A percentile compares a stretch with the other conserved stretches of the same genome.
phyloP scores from a whole-genome alignment of 2,888 invertebrate species.

The Onchidella celtica region DNA sequence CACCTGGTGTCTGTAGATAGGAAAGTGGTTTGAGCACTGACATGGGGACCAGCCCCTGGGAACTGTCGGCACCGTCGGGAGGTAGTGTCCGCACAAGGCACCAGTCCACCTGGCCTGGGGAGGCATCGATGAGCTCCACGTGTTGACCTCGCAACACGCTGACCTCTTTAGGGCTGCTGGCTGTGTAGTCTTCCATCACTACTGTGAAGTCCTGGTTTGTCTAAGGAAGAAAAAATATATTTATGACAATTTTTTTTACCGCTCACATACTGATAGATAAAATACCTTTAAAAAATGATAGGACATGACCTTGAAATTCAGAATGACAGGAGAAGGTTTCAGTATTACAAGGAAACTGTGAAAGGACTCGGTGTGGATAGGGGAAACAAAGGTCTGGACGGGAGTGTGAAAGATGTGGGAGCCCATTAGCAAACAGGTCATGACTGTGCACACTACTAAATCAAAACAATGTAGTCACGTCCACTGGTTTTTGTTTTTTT shows the following conservation, averaged over 20 bases:
- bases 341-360: neutral
- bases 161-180: slow-evolving; percentile 88
- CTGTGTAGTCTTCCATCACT: slow-evolving; percentile 86
- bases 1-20: slow-evolving; percentile 68
- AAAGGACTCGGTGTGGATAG: neutral
- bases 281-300: too few species aligned
- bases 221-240: slow-evolving; percentile 18
- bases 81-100: slow-evolving; percentile 78
- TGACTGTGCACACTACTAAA: too few species aligned
- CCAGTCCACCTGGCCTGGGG: slow-evolving; percentile 80
- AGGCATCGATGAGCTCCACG: slow-evolving; percentile 92
- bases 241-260: too few species aligned
- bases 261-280: too few species aligned
- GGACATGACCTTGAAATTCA: too few species aligned
- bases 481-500: too few species aligned
- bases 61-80: slow-evolving; percentile 64
- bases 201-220: slow-evolving; percentile 65
- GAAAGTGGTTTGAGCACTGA: slow-evolving; percentile 78
- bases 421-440: too few species aligned
- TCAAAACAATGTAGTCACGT: too few species aligned
- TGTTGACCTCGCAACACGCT: slow-evolving; percentile 94
- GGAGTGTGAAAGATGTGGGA: too few species aligned
- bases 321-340: too few species aligned
- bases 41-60: slow-evolving; percentile 80
- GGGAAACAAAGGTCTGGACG: too few species aligned